Evolutionary conservation across 2,113 vertebrate species (phyloP), one percentile per base, ranked within the genome.

Genomic region (Corythaixoides concolor): DNA sequence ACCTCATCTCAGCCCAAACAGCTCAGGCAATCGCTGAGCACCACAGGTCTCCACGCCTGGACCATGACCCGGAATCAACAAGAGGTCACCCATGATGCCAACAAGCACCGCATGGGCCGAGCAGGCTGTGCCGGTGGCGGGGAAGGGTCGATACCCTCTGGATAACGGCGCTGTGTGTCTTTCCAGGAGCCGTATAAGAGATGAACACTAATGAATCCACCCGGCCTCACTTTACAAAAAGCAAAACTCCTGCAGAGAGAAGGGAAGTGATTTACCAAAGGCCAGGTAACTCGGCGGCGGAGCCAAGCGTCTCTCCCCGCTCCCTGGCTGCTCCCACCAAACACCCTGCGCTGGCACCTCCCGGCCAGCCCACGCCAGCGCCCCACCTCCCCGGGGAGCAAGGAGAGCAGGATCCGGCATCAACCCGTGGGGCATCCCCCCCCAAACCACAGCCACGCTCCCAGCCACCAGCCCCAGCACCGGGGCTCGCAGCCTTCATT

Each of bases 91-190:
- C 2, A 1, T 9, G 21, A 52, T 41, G 59, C 56, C 66, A 2
- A 27, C 12, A n/a, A 41, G 39, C 55, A 17, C 6, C 0, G 28
- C 0, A 0, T 3, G 60, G 50, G 33, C 58, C 9, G 2, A 45
- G 23, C 1, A 1, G 45, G 60, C n/a, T 53, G 30, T 49, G 68
- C 21, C 2, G 2, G 19, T 17, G 73, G 41, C 20, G 12, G 41
- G 41, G 58, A 2, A 55, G 55, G 24, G 52, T 26, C 80, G 50
- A 10, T 11, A 9, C 50, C 43, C 79, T 5, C 2, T 0, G 2
- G 49, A 14, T 3, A 24, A 8, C 11, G 5, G 52, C 1, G 50
- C 73, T 12, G n/a, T 5, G 56, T 13, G 1, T 45, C 52, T 18
- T 39, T 4, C 58, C 37, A 7, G 4, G 58, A 62, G 41, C 69